Conservation (phyloP, 2,113 vertebrate genomes). For the Poeciliopsis prolifica region DNA sequence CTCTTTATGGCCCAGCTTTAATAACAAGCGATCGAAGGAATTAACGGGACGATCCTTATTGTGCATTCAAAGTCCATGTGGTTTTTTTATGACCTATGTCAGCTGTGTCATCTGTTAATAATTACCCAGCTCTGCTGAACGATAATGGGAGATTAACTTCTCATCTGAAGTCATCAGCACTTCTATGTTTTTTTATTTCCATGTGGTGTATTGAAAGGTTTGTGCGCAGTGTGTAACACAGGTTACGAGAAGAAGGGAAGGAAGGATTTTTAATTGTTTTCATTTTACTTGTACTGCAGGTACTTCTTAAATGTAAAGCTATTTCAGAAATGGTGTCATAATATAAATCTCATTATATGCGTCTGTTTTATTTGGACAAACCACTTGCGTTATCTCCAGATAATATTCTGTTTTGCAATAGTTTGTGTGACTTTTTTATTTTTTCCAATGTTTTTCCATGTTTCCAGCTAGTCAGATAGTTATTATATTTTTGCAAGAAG, state of each 20-base stretch:
- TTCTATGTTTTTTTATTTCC: not conserved
- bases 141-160: constrained; percentile 51
- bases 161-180: constrained; percentile 37
- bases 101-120: constrained; percentile 55
- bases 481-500: not conserved
- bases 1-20: not conserved
- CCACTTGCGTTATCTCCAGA: not conserved
- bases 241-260: not conserved
- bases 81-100: constrained; percentile 29
- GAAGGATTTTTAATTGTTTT: not conserved
- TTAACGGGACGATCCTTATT: constrained; percentile 11
- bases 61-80: constrained; percentile 59
- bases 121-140: constrained; percentile 52
- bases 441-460: not conserved
- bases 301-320: not conserved
- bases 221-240: not conserved
- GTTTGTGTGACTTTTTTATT: not conserved
- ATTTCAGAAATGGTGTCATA: not conserved
- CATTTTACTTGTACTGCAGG: not conserved
- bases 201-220: constrained; percentile 1
- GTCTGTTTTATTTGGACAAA: not conserved
- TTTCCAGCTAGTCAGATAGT: no score
- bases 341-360: not conserved
- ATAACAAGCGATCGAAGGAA: not conserved
- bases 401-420: not conserved